phyloP scores from a whole-genome alignment of 2,888 invertebrate genomes.

The Acanthacorydalis orientalis region DNA sequence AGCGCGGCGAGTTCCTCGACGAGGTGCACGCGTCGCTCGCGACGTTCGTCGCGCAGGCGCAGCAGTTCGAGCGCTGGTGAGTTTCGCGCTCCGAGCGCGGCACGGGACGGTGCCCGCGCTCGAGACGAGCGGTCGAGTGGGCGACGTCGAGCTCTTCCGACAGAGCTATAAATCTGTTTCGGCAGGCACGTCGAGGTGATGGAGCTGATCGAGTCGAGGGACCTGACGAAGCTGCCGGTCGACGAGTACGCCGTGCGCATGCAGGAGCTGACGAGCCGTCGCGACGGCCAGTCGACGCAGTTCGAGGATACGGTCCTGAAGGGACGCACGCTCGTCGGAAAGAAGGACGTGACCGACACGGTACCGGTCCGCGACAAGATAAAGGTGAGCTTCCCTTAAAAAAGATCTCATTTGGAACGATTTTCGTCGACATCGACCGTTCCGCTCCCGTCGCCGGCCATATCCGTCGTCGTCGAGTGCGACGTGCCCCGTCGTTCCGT shows the following conservation, averaged over 20 bases:
- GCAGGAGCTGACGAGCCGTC: slow-evolving; percentile 26
- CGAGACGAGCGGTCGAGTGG: no score
- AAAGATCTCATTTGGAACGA: no score
- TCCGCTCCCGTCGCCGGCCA: no score
- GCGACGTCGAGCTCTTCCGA: not conserved
- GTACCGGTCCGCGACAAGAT: slow-evolving; percentile 68
- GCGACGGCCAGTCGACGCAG: slow-evolving; percentile 36
- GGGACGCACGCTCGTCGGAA: slow-evolving; percentile 63
- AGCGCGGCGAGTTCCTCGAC: slow-evolving; percentile 67
- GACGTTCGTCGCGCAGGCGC: slow-evolving; percentile 48
- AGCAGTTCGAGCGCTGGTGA: slow-evolving; percentile 53
- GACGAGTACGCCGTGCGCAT: slow-evolving; percentile 44
- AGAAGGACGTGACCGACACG: slow-evolving; percentile 81
- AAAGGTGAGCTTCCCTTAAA: slow-evolving; percentile 43
- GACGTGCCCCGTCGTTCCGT: no score
- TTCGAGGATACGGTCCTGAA: slow-evolving; percentile 66
- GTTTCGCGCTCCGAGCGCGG: no score
- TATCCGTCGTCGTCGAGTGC: no score
- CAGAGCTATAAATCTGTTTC: not conserved
- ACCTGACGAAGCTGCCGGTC: slow-evolving; percentile 45
- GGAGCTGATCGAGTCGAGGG: slow-evolving; percentile 59
- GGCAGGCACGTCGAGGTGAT: slow-evolving; percentile 31
- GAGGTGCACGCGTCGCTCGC: slow-evolving; percentile 54
- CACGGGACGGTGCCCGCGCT: no score
- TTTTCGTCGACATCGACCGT: no score